Percentiles rank a stretch among this genome's conserved stretches.
These are phyloP conservation scores for Cyphomyrus plagiostoma DNA, from an alignment of 2,113 vertebrate genomes.

Conservation along the genomic window DNA sequence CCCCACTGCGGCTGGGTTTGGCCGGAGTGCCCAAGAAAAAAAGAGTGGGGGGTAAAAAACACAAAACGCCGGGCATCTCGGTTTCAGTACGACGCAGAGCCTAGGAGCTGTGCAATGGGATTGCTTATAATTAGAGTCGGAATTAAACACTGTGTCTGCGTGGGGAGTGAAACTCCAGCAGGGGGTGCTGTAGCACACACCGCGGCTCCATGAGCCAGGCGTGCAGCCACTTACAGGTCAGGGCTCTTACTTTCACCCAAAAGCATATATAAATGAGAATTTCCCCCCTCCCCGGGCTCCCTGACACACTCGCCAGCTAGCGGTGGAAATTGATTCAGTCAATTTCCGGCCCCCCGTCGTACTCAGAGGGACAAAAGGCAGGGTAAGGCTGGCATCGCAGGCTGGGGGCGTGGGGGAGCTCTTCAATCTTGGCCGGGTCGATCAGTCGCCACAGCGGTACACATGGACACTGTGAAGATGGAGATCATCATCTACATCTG, in stretches of 20 bases:
- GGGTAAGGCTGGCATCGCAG: background rate
- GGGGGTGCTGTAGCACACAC: background rate
- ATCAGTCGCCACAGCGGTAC: no score
- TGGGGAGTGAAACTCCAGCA: background rate
- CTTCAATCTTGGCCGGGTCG: constrained; percentile 43
- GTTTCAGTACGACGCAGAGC: background rate
- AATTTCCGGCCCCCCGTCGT: background rate
- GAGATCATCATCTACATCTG: constrained; percentile 46
- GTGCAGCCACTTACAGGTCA: background rate
- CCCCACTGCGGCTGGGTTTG: constrained; percentile 2
- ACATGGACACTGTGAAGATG: constrained; percentile 36
- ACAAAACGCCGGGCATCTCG: background rate
- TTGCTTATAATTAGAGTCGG: background rate
- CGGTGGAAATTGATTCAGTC: background rate
- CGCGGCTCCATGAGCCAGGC: background rate
- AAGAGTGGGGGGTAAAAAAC: background rate
- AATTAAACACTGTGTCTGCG: background rate
- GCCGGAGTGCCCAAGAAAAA: background rate
- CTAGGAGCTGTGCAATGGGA: background rate
- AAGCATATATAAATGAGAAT: background rate
- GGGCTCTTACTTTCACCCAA: background rate
- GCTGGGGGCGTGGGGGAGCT: constrained; percentile 2
- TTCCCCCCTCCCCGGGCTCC: background rate
- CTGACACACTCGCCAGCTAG: background rate
- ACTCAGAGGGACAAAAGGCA: background rate